Conservation (phyloP, 2,113 vertebrate genomes). For the Gambusia affinis region DNA sequence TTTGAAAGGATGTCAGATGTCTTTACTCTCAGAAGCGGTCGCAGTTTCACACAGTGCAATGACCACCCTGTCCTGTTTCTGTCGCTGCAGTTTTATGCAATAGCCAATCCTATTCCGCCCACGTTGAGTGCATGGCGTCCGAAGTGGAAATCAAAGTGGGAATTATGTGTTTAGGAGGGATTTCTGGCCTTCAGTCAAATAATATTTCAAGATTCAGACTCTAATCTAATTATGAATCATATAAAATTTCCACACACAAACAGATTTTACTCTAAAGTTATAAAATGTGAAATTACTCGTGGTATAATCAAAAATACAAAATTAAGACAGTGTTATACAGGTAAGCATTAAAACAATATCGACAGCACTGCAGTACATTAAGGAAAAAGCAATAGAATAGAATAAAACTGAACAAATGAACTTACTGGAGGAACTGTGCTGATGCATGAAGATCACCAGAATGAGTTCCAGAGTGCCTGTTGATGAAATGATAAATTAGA, state of each 20-base stretch:
- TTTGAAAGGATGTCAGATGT: not conserved
- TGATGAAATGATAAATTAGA: too few relatives aligned
- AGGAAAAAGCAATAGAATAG: too few relatives aligned
- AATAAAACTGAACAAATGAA: too few relatives aligned
- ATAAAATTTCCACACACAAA: not conserved
- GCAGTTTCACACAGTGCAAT: not conserved
- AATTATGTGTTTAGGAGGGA: not conserved
- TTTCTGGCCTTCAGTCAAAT: too few relatives aligned
- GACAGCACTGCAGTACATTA: too few relatives aligned
- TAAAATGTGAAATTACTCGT: not conserved
- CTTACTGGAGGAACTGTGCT: too few relatives aligned
- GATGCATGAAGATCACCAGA: too few relatives aligned
- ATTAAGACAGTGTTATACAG: too few relatives aligned
- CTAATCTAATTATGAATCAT: not conserved
- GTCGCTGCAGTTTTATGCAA: not conserved
- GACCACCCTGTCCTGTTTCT: constrained; percentile 1
- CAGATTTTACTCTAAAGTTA: not conserved
- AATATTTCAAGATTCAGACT: not conserved
- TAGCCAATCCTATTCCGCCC: not conserved
- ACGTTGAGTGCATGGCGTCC: not conserved
- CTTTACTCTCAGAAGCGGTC: not conserved
- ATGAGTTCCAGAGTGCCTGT: too few relatives aligned
- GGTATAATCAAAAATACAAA: too few relatives aligned
- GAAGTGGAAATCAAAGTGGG: not conserved
- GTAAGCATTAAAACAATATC: too few relatives aligned